Base-by-base conservation (phyloP, 2,797 vertebrate genomes). In the Microcaecilia unicolor region DNA sequence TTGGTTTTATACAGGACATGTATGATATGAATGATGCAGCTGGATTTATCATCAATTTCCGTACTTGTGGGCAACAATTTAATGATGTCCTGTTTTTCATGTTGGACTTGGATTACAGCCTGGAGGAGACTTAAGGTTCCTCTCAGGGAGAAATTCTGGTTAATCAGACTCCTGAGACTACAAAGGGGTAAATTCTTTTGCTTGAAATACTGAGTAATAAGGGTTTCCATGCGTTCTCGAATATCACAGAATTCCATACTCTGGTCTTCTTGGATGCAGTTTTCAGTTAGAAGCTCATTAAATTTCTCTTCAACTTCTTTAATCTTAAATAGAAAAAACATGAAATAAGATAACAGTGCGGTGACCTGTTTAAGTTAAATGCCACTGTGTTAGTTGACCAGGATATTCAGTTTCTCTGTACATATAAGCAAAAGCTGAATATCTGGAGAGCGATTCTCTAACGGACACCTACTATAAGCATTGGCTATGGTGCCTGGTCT, bases 241-340 rank as follows among this genome's bases (percentile, higher is more conserved):
- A 60, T 28, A 31, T 17, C 13, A 17, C 6, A 10, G 7, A 24
- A 18, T 15, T 28, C 13, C 9, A 48, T 13, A 2, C n/a, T 27
- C 34, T 52, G n/a, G 28, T 51, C 21, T 35, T 60, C 60, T 15
- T 27, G 37, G 22, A 60, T 53, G 6, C 41, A 10, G 17, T 44
- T 44, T 6, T 50, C 15, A 7, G 16, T 28, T 21, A 60, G 18
- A 25, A 59, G 36, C 0, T 37, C 23, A 14, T 18, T 27, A 21
- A 44, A 59, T n/a, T n/a, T n/a, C n/a, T n/a, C n/a, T n/a, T n/a
- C n/a, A n/a, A n/a, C n/a, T n/a, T n/a, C n/a, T n/a, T n/a, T n/a
- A n/a, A n/a, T n/a, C n/a, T n/a, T n/a, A n/a, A n/a, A n/a, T n/a
- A n/a, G n/a, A n/a, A n/a, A n/a, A n/a, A n/a, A n/a, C n/a, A n/a